phyloP scores from a whole-genome alignment of 2,113 vertebrate genomes.

The Coracopsis vasa region DNA sequence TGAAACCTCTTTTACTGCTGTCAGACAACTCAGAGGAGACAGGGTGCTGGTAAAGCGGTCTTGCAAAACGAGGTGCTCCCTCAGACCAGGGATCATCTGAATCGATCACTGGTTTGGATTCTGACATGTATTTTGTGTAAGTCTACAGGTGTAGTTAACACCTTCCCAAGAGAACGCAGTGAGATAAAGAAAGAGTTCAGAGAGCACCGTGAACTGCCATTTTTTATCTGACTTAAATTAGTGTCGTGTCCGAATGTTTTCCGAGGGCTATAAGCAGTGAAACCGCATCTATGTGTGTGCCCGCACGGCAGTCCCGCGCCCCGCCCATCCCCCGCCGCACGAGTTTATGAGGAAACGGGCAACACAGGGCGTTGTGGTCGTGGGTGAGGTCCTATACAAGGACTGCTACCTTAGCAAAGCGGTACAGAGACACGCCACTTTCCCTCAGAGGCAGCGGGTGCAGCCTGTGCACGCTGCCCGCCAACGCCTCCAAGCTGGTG shows the following conservation, averaged over 20 bases:
- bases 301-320: not conserved
- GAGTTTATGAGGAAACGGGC: not conserved
- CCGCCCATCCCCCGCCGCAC: not conserved
- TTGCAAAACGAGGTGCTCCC: not conserved
- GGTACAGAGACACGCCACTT: fast-evolving
- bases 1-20: not conserved
- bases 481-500: not conserved
- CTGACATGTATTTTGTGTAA: not conserved
- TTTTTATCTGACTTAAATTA: not conserved
- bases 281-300: not conserved
- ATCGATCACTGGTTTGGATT: not conserved
- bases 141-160: not conserved
- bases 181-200: not conserved
- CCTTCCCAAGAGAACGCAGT: fast-evolving
- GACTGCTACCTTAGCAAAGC: fast-evolving
- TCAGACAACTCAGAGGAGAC: not conserved
- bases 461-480: not conserved
- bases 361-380: fast-evolving
- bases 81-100: not conserved
- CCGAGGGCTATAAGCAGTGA: not conserved
- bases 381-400: fast-evolving
- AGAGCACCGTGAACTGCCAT: not conserved
- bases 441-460: fast-evolving
- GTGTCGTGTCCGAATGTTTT: not conserved
- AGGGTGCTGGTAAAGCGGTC: not conserved